These are phyloP conservation scores for Pecten maximus DNA, from an alignment of 2,888 invertebrate genomes.

Conservation along the genomic window DNA sequence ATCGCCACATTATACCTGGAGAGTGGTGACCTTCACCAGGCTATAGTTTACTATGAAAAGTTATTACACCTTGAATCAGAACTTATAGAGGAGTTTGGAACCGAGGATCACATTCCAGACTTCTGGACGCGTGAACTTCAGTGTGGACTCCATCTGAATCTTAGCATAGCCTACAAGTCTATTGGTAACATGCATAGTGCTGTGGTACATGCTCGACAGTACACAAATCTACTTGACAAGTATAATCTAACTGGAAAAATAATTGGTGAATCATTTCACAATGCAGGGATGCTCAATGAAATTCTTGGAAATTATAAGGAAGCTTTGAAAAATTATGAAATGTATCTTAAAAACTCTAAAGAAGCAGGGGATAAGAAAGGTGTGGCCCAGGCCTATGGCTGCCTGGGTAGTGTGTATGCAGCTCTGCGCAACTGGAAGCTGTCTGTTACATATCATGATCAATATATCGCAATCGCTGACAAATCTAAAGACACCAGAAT, in stretches of 20 bases:
- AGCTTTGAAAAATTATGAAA: slow-evolving; percentile 76
- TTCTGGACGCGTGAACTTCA: slow-evolving; percentile 79
- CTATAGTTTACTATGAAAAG: slow-evolving; percentile 79
- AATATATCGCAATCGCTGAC: slow-evolving; percentile 73
- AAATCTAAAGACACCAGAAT: slow-evolving; percentile 68
- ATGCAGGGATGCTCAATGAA: slow-evolving; percentile 78
- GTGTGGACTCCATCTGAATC: slow-evolving; percentile 78
- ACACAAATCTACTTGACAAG: slow-evolving; percentile 64
- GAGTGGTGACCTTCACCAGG: slow-evolving; percentile 75
- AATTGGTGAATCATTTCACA: slow-evolving; percentile 76
- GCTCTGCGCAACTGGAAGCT: slow-evolving; percentile 75
- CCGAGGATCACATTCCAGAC: slow-evolving; percentile 69
- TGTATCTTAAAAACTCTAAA: slow-evolving; percentile 72
- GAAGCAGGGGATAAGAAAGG: slow-evolving; percentile 69
- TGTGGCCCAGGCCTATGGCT: slow-evolving; percentile 78
- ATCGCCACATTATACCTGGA: slow-evolving; percentile 80
- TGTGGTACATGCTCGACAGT: slow-evolving; percentile 73
- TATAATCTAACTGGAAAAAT: slow-evolving; percentile 64
- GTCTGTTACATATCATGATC: slow-evolving; percentile 76
- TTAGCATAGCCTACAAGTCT: slow-evolving; percentile 80
- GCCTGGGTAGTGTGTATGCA: slow-evolving; percentile 78
- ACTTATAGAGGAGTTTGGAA: slow-evolving; percentile 65
- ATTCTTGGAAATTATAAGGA: slow-evolving; percentile 75
- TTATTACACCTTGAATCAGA: slow-evolving; percentile 77
- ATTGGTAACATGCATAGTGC: slow-evolving; percentile 77